Conservation (phyloP, 1,140 invertebrate genomes). For the Pectinophora gossypiella region DNA sequence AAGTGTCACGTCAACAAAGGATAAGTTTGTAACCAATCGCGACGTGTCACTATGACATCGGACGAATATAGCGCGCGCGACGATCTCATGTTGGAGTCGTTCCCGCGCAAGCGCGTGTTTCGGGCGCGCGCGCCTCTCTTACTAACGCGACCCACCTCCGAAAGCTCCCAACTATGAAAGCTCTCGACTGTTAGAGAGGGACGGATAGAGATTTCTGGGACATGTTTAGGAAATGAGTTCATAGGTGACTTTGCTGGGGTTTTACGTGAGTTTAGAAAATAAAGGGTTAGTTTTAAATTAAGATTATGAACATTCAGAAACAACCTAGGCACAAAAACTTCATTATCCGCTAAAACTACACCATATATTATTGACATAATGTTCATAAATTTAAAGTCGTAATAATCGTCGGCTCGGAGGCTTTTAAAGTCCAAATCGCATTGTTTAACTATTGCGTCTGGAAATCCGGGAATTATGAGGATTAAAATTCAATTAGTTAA, state of each 20-base stretch:
- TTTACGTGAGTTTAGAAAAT: too few species aligned
- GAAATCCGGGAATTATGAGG: too few species aligned
- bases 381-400: too few species aligned
- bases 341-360: too few species aligned
- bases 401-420: too few species aligned
- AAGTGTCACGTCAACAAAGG: background rate
- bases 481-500: too few species aligned
- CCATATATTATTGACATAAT: too few species aligned
- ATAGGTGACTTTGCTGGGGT: background rate
- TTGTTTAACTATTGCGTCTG: too few species aligned
- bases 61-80: conserved; percentile 23
- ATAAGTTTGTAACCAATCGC: background rate
- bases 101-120: conserved; percentile 33
- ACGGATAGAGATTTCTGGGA: conserved; percentile 9
- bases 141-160: conserved; percentile 44
- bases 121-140: conserved; percentile 54
- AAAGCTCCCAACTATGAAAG: conserved; percentile 30
- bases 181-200: conserved; percentile 30
- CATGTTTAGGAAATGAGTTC: background rate
- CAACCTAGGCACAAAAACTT: too few species aligned
- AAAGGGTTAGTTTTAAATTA: too few species aligned
- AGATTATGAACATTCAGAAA: too few species aligned
- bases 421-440: too few species aligned
- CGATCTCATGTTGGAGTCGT: conserved; percentile 15
- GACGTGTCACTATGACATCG: conserved; percentile 18